Percentiles rank a stretch among this genome's conserved stretches.
phyloP scores from a whole-genome alignment of 1,140 invertebrate genomes.

The Helicorthomorpha holstii region DNA sequence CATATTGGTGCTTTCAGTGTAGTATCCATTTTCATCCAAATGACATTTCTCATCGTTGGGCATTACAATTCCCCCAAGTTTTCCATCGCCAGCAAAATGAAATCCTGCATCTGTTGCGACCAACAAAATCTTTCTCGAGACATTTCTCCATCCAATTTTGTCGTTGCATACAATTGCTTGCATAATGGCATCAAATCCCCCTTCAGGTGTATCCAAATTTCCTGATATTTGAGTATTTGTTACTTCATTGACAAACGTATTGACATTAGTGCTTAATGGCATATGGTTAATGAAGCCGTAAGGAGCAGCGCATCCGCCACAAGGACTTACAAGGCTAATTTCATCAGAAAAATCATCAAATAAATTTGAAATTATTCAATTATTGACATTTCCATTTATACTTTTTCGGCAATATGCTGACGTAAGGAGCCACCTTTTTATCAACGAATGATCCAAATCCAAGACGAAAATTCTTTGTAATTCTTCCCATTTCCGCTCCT shows the following conservation, averaged over 20 bases:
- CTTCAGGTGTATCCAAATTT: conserved; percentile 94
- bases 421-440: conserved; percentile 65
- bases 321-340: neutral
- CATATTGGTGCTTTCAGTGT: conserved; percentile 53
- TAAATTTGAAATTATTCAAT: no score
- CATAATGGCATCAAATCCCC: conserved; percentile 98
- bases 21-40: conserved; percentile 44
- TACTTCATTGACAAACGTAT: conserved; percentile 29
- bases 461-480: conserved; percentile 61
- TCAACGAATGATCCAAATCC: conserved; percentile 83
- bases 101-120: conserved; percentile 94
- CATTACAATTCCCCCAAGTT: conserved; percentile 71
- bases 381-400: conserved; percentile 1
- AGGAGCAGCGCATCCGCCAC: conserved; percentile 57
- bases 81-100: conserved; percentile 21
- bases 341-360: no score
- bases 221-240: conserved; percentile 69
- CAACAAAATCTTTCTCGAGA: conserved; percentile 79
- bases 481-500: conserved; percentile 38
- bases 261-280: conserved; percentile 45
- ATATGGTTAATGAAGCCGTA: conserved; percentile 90
- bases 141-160: conserved; percentile 56
- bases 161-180: neutral
- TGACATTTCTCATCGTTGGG: conserved; percentile 88
- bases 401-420: conserved; percentile 30